Conservation (phyloP, 2,888 invertebrate genomes). For the Baccha elongata region DNA sequence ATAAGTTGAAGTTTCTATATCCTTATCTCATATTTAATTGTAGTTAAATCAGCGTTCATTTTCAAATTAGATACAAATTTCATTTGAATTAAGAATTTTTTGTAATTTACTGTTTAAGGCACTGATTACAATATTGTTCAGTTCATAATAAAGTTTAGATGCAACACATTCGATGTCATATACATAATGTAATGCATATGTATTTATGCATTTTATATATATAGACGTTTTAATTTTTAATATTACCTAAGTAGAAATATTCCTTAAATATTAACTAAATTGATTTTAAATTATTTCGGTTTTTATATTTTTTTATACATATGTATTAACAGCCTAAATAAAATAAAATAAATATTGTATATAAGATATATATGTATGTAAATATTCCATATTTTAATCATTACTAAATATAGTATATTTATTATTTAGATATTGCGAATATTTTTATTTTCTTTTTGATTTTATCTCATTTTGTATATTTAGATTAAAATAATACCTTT, state of each 20-base stretch:
- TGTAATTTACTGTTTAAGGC: conserved; percentile 1
- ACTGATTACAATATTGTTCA: conserved; percentile 14
- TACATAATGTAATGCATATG: conserved; percentile 1
- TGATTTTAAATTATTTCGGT: conserved; percentile 45
- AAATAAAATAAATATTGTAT: conserved; percentile 68
- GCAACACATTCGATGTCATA: conserved; percentile 64
- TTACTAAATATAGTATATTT: conserved; percentile 39
- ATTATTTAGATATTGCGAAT: conserved; percentile 68
- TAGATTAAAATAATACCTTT: conserved; percentile 63
- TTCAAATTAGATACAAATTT: too few species aligned
- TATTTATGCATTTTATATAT: conserved; percentile 48
- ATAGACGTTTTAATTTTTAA: conserved; percentile 12
- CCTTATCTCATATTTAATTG: too few species aligned
- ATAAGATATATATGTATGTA: conserved; percentile 55
- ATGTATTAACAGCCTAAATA: conserved; percentile 70
- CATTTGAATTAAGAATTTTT: too few species aligned
- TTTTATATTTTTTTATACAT: conserved; percentile 35
- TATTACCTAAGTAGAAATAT: conserved; percentile 43
- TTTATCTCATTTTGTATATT: conserved; percentile 60
- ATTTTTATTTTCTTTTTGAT: conserved; percentile 49
- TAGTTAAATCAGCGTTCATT: neutral
- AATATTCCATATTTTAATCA: conserved; percentile 42
- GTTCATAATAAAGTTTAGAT: conserved; percentile 38
- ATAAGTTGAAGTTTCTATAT: too few species aligned
- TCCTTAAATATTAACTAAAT: conserved; percentile 58